phyloP scores from a whole-genome alignment of 2,113 vertebrate genomes.

The Cynoglossus semilaevis region DNA sequence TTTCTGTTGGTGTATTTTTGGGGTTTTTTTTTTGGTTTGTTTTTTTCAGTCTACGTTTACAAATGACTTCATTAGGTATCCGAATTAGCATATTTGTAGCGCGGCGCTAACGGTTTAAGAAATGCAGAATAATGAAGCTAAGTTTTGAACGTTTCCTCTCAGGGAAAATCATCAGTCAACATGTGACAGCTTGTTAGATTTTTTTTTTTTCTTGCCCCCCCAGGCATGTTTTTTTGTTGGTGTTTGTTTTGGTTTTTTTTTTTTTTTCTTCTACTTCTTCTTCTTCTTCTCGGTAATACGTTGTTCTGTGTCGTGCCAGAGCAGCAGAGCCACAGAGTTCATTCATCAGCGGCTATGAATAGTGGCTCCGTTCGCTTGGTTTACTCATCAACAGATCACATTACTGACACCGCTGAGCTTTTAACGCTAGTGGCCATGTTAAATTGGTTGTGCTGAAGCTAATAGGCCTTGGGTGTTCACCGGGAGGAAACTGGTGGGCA shows the following conservation, averaged over 20 bases:
- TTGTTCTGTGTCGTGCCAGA: conserved; percentile 16
- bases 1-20: too few relatives aligned
- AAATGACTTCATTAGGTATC: too few relatives aligned
- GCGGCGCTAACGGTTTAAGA: neutral
- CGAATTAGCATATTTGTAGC: neutral
- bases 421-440: conserved; percentile 56
- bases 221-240: neutral
- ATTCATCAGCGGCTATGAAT: conserved; percentile 50
- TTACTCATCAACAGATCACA: conserved; percentile 57
- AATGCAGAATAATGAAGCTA: neutral
- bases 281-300: neutral
- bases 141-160: neutral
- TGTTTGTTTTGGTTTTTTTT: too few relatives aligned
- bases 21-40: too few relatives aligned
- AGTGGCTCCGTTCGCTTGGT: conserved; percentile 48
- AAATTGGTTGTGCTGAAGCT: conserved; percentile 57
- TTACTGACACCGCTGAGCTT: conserved; percentile 61
- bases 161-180: neutral
- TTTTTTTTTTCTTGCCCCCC: too few relatives aligned
- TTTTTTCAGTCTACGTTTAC: too few relatives aligned
- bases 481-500: conserved; percentile 27
- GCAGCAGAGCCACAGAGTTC: conserved; percentile 34
- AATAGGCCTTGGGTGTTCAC: conserved; percentile 44
- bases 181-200: neutral
- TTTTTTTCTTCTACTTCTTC: too few relatives aligned